Base-by-base conservation (phyloP, 2,888 invertebrate genomes). In the Luperina testacea region DNA sequence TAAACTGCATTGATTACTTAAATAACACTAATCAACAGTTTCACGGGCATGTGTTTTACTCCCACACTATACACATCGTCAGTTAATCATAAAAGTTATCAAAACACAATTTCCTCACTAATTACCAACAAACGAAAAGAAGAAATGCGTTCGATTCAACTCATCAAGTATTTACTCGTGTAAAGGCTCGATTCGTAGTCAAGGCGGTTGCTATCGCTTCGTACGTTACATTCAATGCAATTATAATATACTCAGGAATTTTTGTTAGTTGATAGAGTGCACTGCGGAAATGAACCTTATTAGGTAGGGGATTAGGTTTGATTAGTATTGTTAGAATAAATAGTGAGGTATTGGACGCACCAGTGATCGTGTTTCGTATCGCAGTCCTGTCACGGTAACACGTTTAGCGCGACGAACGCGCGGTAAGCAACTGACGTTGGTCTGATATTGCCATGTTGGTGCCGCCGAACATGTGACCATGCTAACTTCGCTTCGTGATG, bases 391-490 rank as follows among this genome's bases (percentile, higher is more conserved):
- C 87, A 88, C 88, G 86, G 83, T 86, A 78, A 92, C 91, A 95
- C 96, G 96, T 94, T 89, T 74, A 59, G 90, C 96, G 94, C 96
- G 94, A 84, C 85, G 87, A 84, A 91, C 95, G 96, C 96, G 95
- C 96, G 90, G 89, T 88, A 90, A 91, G 90, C 87, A 92, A 96
- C 96, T 95, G 94, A 92, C 88, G 88, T 88, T 89, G 78, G 76
- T 80, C 78, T 84, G 79, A 88, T 90, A 88, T 91, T 90, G 92
- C 89, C 87, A 95, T 93, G 95, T 96, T 96, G 96, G 95, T 94
- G 93, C 92, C 91, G 84, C 92, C 90, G 92, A 92, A 89, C 96
- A 96, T 96, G 96, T 96, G 96, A 96, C 93, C 92, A 91, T 89
- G 92, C 84, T 88, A 91, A 92, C 93, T 94, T 94, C 94, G 93